phyloP scores from a whole-genome alignment of 2,113 vertebrate genomes.

The Podarcis cretensis region DNA sequence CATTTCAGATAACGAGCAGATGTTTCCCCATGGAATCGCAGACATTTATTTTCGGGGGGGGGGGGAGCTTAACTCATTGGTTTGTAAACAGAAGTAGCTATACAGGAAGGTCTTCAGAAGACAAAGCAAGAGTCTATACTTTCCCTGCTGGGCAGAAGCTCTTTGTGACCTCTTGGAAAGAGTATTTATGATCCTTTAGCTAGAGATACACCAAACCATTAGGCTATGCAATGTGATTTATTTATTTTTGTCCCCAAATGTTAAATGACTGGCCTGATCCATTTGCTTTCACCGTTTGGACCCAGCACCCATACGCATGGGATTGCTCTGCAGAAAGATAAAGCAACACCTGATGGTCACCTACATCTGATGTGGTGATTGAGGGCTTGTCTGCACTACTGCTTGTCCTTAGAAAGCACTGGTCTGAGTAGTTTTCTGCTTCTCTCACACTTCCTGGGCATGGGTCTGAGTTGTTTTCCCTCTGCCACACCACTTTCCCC shows the following conservation, averaged over 20 bases:
- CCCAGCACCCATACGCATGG: too few relatives aligned
- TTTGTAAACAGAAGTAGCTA: neutral
- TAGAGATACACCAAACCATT: neutral
- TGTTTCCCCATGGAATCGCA: neutral
- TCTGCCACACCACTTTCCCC: neutral
- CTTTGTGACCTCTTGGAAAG: neutral
- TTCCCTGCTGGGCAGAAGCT: neutral
- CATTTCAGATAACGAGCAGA: rapidly evolving
- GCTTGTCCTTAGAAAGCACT: too few relatives aligned
- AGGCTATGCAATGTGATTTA: neutral
- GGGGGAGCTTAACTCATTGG: neutral
- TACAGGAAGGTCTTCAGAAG: neutral
- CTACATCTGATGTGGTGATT: neutral
- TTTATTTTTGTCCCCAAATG: neutral
- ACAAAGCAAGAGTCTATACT: neutral
- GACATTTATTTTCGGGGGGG: neutral
- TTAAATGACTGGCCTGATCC: neutral
- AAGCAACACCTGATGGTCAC: neutral
- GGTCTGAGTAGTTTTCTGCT: too few relatives aligned
- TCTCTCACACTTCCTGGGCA: too few relatives aligned
- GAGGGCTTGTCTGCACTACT: neutral
- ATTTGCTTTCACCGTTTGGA: neutral
- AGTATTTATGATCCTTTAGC: neutral
- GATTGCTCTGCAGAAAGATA: neutral
- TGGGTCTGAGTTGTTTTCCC: neutral